Percentiles rank a stretch among this genome's conserved stretches.
Evolutionary conservation across 2,113 vertebrate genomes (phyloP).

Genomic region (Aramus guarauna): DNA sequence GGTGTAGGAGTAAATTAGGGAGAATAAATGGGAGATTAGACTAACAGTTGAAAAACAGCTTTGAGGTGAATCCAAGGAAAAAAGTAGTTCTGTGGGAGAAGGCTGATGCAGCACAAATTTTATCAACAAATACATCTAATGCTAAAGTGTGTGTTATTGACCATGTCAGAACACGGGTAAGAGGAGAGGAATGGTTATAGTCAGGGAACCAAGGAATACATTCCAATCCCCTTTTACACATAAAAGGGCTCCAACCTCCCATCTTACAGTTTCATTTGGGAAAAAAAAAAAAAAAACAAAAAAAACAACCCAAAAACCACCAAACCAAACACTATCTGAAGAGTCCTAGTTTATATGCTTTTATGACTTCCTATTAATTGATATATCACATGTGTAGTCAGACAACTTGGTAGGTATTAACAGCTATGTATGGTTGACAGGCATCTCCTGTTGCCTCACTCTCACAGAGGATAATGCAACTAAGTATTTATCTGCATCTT

Average conservation of each 20-base stretch:
- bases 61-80: background rate
- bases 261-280: background rate
- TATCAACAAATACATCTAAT: background rate
- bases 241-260: background rate
- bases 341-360: background rate
- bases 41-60: background rate
- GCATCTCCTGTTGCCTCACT: background rate
- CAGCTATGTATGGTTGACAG: background rate
- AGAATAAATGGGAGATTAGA: background rate
- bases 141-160: background rate
- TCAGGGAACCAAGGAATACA: background rate
- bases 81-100: background rate
- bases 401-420: background rate
- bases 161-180: background rate
- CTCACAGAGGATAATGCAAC: background rate
- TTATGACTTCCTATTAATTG: background rate
- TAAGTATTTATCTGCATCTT: background rate
- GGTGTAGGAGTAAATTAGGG: background rate
- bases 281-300: background rate
- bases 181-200: accelerated
- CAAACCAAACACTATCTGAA: background rate
- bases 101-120: background rate
- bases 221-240: background rate
- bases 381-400: background rate
- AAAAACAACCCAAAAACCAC: too few species aligned